These are phyloP conservation scores for Phymorhynchus buccinoides DNA, from an alignment of 1,140 invertebrate genomes.

Conservation along the genomic window DNA sequence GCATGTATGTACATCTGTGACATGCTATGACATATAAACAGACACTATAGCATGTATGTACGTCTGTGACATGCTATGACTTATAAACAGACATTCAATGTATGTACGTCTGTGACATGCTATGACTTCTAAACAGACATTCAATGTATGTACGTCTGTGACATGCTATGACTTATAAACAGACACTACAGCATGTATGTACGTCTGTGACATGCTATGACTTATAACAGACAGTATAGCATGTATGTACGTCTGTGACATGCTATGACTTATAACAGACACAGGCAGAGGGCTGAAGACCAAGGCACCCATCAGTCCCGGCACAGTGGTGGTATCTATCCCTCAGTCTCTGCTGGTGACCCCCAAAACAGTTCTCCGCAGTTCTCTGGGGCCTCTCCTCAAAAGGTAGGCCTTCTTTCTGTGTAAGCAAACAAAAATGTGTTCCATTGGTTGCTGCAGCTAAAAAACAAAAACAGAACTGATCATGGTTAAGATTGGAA, in stretches of 20 bases:
- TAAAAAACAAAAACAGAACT: not conserved
- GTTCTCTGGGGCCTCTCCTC: constrained; percentile 49
- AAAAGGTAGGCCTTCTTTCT: constrained; percentile 50
- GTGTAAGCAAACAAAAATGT: not conserved
- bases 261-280: constrained; percentile 52
- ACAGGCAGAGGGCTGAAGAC: constrained; percentile 79
- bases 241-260: too few relatives aligned
- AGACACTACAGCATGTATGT: not conserved
- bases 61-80: too few relatives aligned
- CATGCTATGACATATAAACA: too few relatives aligned
- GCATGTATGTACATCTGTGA: too few relatives aligned
- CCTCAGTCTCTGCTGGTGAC: constrained; percentile 78
- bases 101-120: constrained; percentile 20
- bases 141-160: not conserved
- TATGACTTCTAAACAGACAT: too few relatives aligned
- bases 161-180: not conserved
- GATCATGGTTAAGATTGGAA: not conserved
- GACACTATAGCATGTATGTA: too few relatives aligned
- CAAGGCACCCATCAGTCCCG: constrained; percentile 73
- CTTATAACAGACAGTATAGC: too few relatives aligned
- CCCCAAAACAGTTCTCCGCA: constrained; percentile 70
- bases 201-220: too few relatives aligned
- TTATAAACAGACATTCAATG: not conserved
- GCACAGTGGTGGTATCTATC: constrained; percentile 77
- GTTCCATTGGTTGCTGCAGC: not conserved